Percentiles rank a stretch among this genome's conserved stretches.
phyloP scores from a whole-genome alignment of 2,797 vertebrate genomes.

The Ibycter americanus region DNA sequence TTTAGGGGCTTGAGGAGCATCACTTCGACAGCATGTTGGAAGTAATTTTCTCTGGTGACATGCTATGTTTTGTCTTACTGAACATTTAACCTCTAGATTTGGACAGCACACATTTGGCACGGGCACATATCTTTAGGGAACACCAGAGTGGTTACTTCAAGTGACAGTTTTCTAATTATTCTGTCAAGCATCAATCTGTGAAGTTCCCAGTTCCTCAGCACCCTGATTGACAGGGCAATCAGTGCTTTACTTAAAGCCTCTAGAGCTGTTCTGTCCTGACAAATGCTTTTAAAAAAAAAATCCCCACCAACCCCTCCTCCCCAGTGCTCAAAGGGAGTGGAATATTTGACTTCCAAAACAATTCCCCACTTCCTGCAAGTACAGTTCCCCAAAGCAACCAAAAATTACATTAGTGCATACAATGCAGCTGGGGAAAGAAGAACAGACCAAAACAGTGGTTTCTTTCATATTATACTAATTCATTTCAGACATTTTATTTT shows the following conservation, averaged over 20 bases:
- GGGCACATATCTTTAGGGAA: constrained; percentile 82
- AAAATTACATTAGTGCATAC: neutral
- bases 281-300: neutral
- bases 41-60: constrained; percentile 75
- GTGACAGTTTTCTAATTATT: constrained; percentile 99
- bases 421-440: neutral
- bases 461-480: neutral
- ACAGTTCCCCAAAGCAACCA: neutral
- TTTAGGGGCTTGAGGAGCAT: constrained; percentile 53
- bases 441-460: neutral
- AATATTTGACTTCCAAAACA: neutral
- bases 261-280: constrained; percentile 42
- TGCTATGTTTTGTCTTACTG: constrained; percentile 80
- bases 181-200: constrained; percentile 97
- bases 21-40: constrained; percentile 43
- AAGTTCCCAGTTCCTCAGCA: constrained; percentile 84
- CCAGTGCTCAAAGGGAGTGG: neutral
- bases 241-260: constrained; percentile 81
- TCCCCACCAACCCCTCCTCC: neutral
- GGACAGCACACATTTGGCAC: constrained; percentile 68
- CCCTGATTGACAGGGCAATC: constrained; percentile 97
- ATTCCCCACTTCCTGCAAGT: neutral
- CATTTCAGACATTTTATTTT: neutral
- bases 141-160: constrained; percentile 88
- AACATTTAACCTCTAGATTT: constrained; percentile 81